Evolutionary conservation across 2,888 invertebrate genomes (phyloP).

Genomic region (Pristionchus exspectatus): DNA sequence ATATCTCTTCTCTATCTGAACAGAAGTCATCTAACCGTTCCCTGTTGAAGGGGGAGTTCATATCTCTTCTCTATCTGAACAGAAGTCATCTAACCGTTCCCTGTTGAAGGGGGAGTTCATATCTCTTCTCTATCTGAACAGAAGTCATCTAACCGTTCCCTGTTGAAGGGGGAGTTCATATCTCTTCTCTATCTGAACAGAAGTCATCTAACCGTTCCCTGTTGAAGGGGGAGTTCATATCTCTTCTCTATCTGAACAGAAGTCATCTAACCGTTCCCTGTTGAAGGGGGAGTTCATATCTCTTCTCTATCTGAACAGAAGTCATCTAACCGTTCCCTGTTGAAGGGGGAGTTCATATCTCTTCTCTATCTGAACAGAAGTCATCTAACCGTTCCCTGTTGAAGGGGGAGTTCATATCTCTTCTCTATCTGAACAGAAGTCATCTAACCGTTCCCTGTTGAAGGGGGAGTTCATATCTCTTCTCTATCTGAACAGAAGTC

Average conservation of each 20-base stretch:
- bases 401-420: too few species aligned
- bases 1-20: conserved; percentile 27
- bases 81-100: not conserved
- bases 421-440: not conserved
- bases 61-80: conserved; percentile 22
- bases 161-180: too few species aligned
- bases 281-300: too few species aligned
- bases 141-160: not conserved
- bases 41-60: too few species aligned
- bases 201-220: not conserved
- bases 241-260: conserved; percentile 5
- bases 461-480: too few species aligned
- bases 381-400: conserved; percentile 1
- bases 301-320: not conserved
- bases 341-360: too few species aligned
- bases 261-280: not conserved
- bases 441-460: conserved; percentile 4
- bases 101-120: too few species aligned
- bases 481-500: not conserved
- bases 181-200: conserved; percentile 17
- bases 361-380: not conserved
- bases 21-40: not conserved
- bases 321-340: not conserved
- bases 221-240: too few species aligned
- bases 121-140: conserved; percentile 20